Evolutionary conservation across 2,113 vertebrate species (phyloP).

Genomic region (Dipodomys merriami): DNA sequence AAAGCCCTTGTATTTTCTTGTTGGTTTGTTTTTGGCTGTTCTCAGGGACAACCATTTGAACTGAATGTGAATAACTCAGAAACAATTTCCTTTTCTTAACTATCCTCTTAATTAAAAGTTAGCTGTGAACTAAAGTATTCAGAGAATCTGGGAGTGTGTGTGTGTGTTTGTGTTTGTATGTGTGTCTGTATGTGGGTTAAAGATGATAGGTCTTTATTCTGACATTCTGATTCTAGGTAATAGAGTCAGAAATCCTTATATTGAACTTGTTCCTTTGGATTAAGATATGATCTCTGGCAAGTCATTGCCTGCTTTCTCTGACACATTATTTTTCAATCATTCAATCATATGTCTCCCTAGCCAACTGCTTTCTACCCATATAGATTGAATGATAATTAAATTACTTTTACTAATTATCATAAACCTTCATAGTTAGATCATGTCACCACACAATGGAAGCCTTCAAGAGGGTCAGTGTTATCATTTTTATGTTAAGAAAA

Average conservation of each 20-base stretch:
- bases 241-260: not conserved
- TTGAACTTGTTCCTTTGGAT: not conserved
- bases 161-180: too few species aligned
- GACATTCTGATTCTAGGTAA: not conserved
- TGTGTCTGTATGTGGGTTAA: too few species aligned
- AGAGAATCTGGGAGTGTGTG: not conserved
- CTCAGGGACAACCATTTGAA: conserved; percentile 19
- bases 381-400: not conserved
- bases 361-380: not conserved
- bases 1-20: not conserved
- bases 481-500: conserved; percentile 16
- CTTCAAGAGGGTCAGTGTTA: conserved; percentile 14
- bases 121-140: not conserved
- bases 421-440: not conserved
- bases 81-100: not conserved
- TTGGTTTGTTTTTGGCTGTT: not conserved
- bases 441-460: not conserved
- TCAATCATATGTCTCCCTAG: not conserved
- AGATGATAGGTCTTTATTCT: not conserved
- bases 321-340: not conserved
- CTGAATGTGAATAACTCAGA: not conserved
- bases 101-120: not conserved
- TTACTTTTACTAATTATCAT: not conserved
- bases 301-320: not conserved
- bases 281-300: not conserved